Base-by-base conservation (phyloP, 2,888 invertebrate species). In the Drosophila nr. fundita region DNA sequence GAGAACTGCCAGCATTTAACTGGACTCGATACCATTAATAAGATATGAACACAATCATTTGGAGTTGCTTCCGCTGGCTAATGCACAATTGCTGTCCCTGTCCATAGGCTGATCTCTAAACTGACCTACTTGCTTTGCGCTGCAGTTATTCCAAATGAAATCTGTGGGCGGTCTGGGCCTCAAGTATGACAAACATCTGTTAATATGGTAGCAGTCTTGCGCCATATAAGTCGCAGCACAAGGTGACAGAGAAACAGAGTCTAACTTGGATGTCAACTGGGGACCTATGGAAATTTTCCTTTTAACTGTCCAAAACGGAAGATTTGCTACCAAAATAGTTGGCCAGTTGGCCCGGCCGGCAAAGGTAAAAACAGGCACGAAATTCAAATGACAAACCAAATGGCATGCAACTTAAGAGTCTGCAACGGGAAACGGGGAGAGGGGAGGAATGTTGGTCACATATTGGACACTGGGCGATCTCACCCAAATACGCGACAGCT, bases 401-500 rank as follows among this genome's bases (percentile, higher is more conserved):
- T 76, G 24, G 8, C 24, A 24, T 45, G 15, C 45, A 24, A 24
- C 32, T 61, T 49, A 30, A 29, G 18, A 57, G 62, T 45, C 24
- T 45, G 21, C 18, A 54, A 52, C 61, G 58, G 49, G 45, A 3
- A 24, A 8, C 24, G 36, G 21, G 15, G 7, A 24, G 36, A 27
- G 27, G 4, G 1, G 15, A n/a, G 13, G 27, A 15, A 24, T 8
- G 15, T 15, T 45, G 8, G 13, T 52, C 76, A 72, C 73, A 83
- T 72, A 74, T 76, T 79, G 64, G 85, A 73, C 83, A 86, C 73
- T 89, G 84, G 82, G 89, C 83, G 76, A 89, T 77, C 85, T 85
- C 84, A 89, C 77, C 85, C 84, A 87, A 89, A 89, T 89, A 87
- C 73, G 87, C 82, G 87, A 89, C 85, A 85, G 89, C 85, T 89